Evolutionary conservation across 1,140 invertebrate species (phyloP), one percentile per base, ranked within the genome.

Genomic region (Panagrolaimus sp.): DNA sequence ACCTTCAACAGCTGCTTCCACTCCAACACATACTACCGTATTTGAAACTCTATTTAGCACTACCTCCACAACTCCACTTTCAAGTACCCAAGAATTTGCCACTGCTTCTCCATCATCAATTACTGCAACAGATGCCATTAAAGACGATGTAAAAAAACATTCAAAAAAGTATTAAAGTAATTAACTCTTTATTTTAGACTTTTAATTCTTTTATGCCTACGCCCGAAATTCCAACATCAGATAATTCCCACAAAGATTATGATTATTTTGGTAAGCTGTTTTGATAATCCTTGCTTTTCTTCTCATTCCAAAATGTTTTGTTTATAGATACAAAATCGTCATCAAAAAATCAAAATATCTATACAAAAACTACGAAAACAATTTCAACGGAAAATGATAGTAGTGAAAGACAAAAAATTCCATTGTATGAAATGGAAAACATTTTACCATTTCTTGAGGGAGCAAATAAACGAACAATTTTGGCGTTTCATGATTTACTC

Each of bases 401-500:
- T 47, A 38, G 26, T 12, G 64, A 55, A 15, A 58, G 24, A 28
- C 12, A 44, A 14, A 58, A 71, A 71, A 70, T 43, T 47, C 44
- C 68, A 66, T 26, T 68, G 7, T 46, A 70, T 52, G 71, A 75
- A 68, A 73, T 74, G 24, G 17, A 52, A 17, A 38, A 64, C 24
- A 38, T 38, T 17, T 43, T 77, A n/a, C 76, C 76, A 43, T 77
- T 77, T 67, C 44, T 77, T 5, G 67, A 48, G 47, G 73, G 66
- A 24, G 74, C 78, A 46, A 69, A 58, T 58, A 28, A 58, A 12
- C 21, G 52, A 17, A 58, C 52, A 5, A 28, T 58, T 58, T 8
- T 21, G 28, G 63, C 67, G 32, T 72, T 77, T 64, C 46, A 66
- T n/a, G 45, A 76, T 26, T 70, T 79, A 17, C 62, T 77, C 38